Evolutionary conservation across 1,140 invertebrate species (phyloP).

Genomic region (Micrasema minimum): DNA sequence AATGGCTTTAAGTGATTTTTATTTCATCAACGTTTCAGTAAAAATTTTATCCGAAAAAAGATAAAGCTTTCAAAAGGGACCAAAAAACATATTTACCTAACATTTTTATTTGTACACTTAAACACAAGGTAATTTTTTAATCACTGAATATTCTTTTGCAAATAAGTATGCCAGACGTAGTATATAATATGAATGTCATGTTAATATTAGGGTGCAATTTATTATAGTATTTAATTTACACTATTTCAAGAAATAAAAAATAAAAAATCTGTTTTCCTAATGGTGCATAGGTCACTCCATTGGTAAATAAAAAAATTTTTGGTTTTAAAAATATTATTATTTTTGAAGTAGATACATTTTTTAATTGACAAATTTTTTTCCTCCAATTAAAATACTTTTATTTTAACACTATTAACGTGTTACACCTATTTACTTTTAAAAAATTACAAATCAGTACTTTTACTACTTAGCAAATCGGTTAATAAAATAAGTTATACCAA

Average conservation of each 20-base stretch:
- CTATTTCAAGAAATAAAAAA: no score
- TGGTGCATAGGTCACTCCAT: neutral
- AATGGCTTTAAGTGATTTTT: conserved; percentile 25
- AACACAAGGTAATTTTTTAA: neutral
- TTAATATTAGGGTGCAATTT: neutral
- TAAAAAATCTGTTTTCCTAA: no score
- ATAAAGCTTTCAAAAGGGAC: no score
- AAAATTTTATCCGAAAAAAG: no score
- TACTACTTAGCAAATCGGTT: neutral
- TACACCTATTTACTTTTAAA: no score
- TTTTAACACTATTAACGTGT: neutral
- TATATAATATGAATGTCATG: neutral
- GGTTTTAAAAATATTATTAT: neutral
- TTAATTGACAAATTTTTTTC: neutral
- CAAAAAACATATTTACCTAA: conserved; percentile 16
- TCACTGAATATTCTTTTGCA: neutral
- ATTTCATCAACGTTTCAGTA: conserved; percentile 29
- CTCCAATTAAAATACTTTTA: neutral
- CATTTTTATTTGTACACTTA: neutral
- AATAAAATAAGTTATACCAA: neutral
- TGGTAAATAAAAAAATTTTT: neutral
- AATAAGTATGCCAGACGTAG: neutral
- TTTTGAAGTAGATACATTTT: neutral
- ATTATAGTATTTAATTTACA: neutral
- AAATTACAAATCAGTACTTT: neutral